Evolutionary conservation across 2,888 invertebrate species (phyloP).

Genomic region (Aporophyla nigra): DNA sequence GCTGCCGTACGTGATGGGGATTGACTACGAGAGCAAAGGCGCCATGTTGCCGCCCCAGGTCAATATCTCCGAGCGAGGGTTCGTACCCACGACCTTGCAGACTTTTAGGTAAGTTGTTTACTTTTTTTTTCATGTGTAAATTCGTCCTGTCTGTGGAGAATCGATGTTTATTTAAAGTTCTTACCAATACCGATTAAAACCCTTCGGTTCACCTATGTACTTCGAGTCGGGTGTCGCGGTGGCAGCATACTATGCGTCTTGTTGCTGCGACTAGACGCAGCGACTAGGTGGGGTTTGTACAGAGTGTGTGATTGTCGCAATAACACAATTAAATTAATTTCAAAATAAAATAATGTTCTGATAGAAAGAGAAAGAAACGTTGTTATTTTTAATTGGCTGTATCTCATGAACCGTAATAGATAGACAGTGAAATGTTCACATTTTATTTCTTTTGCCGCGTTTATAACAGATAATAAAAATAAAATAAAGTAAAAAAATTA

Average conservation of each 20-base stretch:
- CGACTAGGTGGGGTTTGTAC: too few relatives aligned
- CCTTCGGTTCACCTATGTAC: not conserved
- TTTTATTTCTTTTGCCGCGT: too few relatives aligned
- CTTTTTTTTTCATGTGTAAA: not conserved
- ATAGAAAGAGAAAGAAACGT: too few relatives aligned
- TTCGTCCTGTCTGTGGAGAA: not conserved
- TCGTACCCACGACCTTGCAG: slow-evolving; percentile 94
- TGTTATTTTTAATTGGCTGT: too few relatives aligned
- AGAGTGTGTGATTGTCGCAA: too few relatives aligned
- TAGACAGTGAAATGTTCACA: too few relatives aligned
- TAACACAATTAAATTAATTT: too few relatives aligned
- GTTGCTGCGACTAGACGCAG: not conserved
- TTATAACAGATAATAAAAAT: too few relatives aligned
- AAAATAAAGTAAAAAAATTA: too few relatives aligned
- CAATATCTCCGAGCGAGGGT: slow-evolving; percentile 95
- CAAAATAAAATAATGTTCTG: too few relatives aligned
- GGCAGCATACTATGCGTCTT: not conserved
- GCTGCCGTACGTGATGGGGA: slow-evolving; percentile 94
- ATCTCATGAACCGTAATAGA: too few relatives aligned
- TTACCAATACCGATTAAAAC: not conserved
- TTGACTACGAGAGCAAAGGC: slow-evolving; percentile 94
- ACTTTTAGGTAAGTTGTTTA: slow-evolving; percentile 92
- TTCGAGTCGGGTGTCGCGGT: not conserved
- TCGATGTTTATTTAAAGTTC: too few relatives aligned
- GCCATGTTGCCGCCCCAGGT: slow-evolving; percentile 95